Evolutionary conservation across 1,140 invertebrate genomes (phyloP), one percentile per base, ranked within the genome.

Genomic region (Cyclina sinensis): DNA sequence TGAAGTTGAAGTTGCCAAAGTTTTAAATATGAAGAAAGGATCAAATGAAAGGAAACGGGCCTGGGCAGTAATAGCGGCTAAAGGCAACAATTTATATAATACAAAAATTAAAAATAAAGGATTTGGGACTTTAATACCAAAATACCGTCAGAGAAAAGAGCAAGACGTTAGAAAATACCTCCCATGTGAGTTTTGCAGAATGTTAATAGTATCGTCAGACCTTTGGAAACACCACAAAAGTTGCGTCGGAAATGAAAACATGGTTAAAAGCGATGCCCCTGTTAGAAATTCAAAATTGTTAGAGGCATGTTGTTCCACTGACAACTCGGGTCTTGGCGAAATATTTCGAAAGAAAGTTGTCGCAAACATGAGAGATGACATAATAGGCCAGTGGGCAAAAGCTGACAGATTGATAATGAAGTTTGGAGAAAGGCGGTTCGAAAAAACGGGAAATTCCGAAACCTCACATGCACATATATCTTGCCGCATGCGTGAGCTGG

Each of bases 181-280:
- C 7, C 76, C 76, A 21, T 79, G 76, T 30, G 76, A 79, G 48
- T 79, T 43, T 30, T 79, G 76, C 27, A 27, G 2, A 57, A 24
- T 48, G 4, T 30, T 18, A 2, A 51, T 79, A 5, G 35, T 54
- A 5, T 9, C 9, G 14, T 54, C 2, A 30, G 76, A 51, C 12
- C 5, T 79, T 11, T 79, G 76, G 76, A 79, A 79, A 24, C 76
- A 79, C n/a, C 76, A 79, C 46, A 79, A 54, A 54, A 51, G 9
- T 1, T 79, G 76, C 30, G n/a, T 54, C 16, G 12, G 21, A 1
- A 79, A 79, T 21, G 46, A n/a, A 27, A 12, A 27, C 3, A 4
- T 4, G 16, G 48, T 54, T 2, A 79, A 54, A 54, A 79, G 76
- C 32, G 48, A 79, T 79, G 76, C 21, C 1, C 76, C 46, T 9